Percentiles rank a stretch among this genome's conserved stretches.
Evolutionary conservation across 2,888 invertebrate species (phyloP).

Genomic region (Protodeltote pygarga): DNA sequence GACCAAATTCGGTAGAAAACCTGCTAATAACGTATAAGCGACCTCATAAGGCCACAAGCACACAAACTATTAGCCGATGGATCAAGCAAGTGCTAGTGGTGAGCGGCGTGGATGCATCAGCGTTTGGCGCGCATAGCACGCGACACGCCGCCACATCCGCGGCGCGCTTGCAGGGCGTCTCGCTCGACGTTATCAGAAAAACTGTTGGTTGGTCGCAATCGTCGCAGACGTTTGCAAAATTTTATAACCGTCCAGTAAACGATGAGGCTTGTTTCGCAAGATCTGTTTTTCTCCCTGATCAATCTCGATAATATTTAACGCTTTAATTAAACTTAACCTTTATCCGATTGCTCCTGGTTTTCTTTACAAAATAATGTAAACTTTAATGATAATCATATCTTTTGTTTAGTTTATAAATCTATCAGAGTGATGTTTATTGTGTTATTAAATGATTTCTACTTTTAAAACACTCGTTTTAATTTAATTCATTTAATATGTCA

Average conservation of each 20-base stretch:
- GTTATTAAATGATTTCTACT: not conserved
- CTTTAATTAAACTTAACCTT: too few species aligned
- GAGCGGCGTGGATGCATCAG: not conserved
- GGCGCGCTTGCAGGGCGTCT: not conserved
- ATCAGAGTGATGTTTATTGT: too few species aligned
- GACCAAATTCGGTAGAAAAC: not conserved
- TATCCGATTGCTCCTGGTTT: too few species aligned
- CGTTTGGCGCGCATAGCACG: not conserved
- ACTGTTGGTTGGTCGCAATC: conserved; percentile 1
- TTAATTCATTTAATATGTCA: too few species aligned
- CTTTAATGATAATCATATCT: too few species aligned
- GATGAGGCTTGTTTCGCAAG: not conserved
- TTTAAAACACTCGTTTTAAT: not conserved
- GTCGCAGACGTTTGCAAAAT: not conserved
- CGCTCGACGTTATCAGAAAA: not conserved
- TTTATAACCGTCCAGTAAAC: not conserved
- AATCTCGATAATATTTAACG: too few species aligned
- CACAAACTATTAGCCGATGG: conserved; percentile 1
- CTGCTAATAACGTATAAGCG: conserved; percentile 4
- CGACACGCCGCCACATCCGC: not conserved
- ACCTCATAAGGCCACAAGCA: not conserved
- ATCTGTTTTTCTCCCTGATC: not conserved
- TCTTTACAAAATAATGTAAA: too few species aligned
- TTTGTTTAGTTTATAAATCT: too few species aligned
- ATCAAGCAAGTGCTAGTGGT: not conserved